phyloP scores from a whole-genome alignment of 2,113 vertebrate genomes.

The Halichoeres trimaculatus region DNA sequence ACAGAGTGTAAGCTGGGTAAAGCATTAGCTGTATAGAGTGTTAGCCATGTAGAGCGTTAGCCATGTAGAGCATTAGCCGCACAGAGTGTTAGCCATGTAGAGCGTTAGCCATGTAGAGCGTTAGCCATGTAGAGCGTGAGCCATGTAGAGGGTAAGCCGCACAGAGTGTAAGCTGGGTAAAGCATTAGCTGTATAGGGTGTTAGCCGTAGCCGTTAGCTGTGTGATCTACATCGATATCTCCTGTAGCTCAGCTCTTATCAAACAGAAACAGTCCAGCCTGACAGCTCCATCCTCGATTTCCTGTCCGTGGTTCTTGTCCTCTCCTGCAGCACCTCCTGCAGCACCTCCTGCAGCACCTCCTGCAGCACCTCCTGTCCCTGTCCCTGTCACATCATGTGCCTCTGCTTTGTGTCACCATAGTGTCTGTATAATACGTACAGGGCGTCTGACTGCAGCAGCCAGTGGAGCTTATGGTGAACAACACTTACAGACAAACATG shows the following conservation, averaged over 20 bases:
- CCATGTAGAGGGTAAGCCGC: no score
- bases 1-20: no score
- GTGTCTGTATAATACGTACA: neutral
- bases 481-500: neutral
- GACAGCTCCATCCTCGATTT: conserved; percentile 15
- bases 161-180: no score
- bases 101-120: no score
- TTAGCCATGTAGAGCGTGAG: no score
- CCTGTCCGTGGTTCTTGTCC: neutral
- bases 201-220: no score
- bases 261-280: conserved; percentile 34
- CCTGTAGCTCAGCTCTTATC: conserved; percentile 44
- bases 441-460: neutral
- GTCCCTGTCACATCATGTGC: conserved; percentile 7
- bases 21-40: no score
- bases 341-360: no score
- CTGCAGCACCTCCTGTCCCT: conserved; percentile 1
- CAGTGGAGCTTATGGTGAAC: neutral
- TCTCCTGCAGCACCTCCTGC: neutral
- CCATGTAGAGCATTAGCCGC: no score
- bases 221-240: conserved; percentile 39
- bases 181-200: no score
- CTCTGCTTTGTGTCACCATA: conserved; percentile 11
- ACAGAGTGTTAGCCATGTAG: no score
- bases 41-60: no score